Evolutionary conservation across 2,888 invertebrate species (phyloP).

Genomic region (Trichogramma evanescens): DNA sequence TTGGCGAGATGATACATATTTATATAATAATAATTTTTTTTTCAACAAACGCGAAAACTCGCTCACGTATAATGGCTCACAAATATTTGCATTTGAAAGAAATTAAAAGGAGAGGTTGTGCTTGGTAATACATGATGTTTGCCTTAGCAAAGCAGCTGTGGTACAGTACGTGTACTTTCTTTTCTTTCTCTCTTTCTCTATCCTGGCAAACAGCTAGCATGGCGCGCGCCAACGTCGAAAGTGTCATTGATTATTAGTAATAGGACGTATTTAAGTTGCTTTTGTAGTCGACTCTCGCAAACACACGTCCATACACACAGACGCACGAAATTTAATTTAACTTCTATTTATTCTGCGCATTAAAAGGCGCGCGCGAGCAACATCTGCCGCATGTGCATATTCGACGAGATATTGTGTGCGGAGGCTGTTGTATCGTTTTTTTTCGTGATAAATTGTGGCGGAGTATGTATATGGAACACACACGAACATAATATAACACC

Average conservation of each 20-base stretch:
- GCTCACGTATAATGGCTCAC: too few species aligned
- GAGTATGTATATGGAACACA: too few species aligned
- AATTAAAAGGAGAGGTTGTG: slow-evolving; percentile 1
- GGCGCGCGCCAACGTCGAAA: slow-evolving; percentile 15
- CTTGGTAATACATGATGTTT: slow-evolving; percentile 3
- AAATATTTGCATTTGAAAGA: neutral
- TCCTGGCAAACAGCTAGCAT: neutral
- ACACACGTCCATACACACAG: slow-evolving; percentile 9
- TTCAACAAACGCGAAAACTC: too few species aligned
- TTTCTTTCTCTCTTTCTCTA: slow-evolving; percentile 14
- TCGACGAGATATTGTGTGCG: too few species aligned
- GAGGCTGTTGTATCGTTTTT: too few species aligned
- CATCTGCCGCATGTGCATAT: slow-evolving; percentile 9
- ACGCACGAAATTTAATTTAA: slow-evolving; percentile 17
- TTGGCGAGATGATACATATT: too few species aligned
- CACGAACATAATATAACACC: too few species aligned
- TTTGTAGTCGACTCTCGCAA: neutral
- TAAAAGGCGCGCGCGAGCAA: slow-evolving; percentile 1
- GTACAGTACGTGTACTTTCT: neutral
- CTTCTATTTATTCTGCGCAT: slow-evolving; percentile 15
- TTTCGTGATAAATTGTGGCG: too few species aligned
- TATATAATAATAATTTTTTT: too few species aligned
- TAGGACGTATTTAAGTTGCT: slow-evolving; percentile 23
- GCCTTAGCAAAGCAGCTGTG: slow-evolving; percentile 14
- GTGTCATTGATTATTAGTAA: slow-evolving; percentile 32